phyloP scores from a whole-genome alignment of 2,113 vertebrate genomes.

The Melanostigma gelatinosum region DNA sequence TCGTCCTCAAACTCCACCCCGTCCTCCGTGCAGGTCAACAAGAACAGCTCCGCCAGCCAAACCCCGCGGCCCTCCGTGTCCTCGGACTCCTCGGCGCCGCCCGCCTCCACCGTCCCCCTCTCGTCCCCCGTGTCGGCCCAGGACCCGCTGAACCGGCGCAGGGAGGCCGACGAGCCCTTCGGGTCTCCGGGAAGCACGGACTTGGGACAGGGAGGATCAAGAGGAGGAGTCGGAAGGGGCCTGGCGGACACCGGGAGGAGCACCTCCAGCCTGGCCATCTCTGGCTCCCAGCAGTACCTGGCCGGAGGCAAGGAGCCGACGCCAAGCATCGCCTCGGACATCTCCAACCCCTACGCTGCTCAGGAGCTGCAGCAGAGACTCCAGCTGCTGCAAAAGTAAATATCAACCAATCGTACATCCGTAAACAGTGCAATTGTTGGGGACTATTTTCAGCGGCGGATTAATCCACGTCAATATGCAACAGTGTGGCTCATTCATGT shows the following conservation, averaged over 20 bases:
- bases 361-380: conserved; percentile 94
- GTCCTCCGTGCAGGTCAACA: conserved; percentile 87
- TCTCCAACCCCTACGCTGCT: conserved; percentile 91
- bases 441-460: not conserved
- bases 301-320: conserved; percentile 89
- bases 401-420: not conserved
- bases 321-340: conserved; percentile 95
- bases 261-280: conserved; percentile 85
- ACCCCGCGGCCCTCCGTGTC: conserved; percentile 32
- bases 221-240: conserved; percentile 19
- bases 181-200: conserved; percentile 66
- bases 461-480: not conserved
- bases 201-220: conserved; percentile 32
- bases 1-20: conserved; percentile 78
- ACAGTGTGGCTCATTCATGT: too few species aligned
- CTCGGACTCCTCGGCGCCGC: conserved; percentile 39
- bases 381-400: conserved; percentile 92
- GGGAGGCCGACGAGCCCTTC: conserved; percentile 51
- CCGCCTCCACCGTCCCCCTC: conserved; percentile 21
- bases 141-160: conserved; percentile 48
- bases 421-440: not conserved
- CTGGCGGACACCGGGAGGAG: conserved; percentile 83
- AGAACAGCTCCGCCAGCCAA: conserved; percentile 60
- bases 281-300: conserved; percentile 86
- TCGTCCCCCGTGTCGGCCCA: conserved; percentile 49